Evolutionary conservation across 1,140 invertebrate species (phyloP).

Genomic region (Camponotus vicinus): DNA sequence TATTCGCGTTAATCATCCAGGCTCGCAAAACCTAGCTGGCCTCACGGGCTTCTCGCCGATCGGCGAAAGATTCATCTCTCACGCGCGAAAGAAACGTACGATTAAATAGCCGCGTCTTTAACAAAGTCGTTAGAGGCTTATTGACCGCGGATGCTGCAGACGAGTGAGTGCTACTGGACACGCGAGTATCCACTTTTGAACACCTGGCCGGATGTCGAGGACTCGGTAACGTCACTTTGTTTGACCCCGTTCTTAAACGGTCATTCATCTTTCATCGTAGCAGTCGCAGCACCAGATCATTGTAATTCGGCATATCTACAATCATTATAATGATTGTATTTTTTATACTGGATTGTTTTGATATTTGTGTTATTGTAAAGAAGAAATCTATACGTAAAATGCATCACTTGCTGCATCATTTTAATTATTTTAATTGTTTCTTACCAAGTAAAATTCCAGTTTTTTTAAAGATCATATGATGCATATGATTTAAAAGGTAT

Average conservation of each 20-base stretch:
- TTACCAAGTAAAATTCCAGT: no score
- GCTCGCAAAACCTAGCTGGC: not conserved
- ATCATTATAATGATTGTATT: not conserved
- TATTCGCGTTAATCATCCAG: not conserved
- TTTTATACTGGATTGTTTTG: no score
- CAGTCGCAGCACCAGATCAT: not conserved
- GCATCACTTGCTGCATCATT: no score
- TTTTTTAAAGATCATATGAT: no score
- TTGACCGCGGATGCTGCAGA: slow-evolving; percentile 11
- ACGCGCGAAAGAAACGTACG: not conserved
- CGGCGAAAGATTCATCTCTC: not conserved
- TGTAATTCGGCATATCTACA: not conserved
- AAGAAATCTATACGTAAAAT: no score
- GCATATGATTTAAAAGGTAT: no score
- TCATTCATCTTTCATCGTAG: not conserved
- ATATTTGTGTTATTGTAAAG: no score
- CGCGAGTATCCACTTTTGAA: slow-evolving; percentile 8
- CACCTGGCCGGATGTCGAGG: slow-evolving; percentile 13
- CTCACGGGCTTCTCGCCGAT: not conserved
- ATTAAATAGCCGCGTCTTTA: not conserved
- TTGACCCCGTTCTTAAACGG: not conserved
- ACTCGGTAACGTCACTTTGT: slow-evolving; percentile 48
- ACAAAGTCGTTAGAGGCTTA: not conserved
- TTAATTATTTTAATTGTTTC: no score
- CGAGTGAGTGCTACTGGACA: slow-evolving; percentile 1